phyloP scores from a whole-genome alignment of 2,888 invertebrate species.

The Julus scandinavius region DNA sequence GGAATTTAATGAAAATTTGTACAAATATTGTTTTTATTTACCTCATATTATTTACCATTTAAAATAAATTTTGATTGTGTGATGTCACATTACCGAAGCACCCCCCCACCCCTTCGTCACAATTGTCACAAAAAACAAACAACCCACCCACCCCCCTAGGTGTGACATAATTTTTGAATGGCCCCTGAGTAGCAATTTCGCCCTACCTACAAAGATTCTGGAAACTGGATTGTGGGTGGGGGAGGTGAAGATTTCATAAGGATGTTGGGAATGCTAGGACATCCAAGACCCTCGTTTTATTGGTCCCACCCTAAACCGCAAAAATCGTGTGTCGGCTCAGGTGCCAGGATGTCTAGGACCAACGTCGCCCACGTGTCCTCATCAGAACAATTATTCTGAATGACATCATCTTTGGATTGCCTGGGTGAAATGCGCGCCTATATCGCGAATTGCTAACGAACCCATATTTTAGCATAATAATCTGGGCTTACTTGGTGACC shows the following conservation, averaged over 20 bases:
- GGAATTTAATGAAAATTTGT: no score
- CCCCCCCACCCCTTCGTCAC: no score
- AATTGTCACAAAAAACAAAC: no score
- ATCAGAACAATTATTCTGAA: neutral
- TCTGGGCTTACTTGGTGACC: constrained; percentile 86
- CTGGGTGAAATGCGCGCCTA: neutral
- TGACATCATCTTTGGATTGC: neutral
- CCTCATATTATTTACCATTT: no score
- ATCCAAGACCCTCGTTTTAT: neutral
- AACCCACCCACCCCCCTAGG: no score
- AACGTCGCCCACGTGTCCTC: constrained; percentile 5
- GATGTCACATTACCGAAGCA: no score
- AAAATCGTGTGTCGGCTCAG: neutral
- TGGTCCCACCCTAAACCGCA: neutral
- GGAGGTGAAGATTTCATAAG: neutral
- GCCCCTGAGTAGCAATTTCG: neutral
- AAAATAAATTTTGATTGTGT: no score
- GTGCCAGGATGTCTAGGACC: neutral
- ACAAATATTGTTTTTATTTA: no score
- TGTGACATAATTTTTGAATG: no score
- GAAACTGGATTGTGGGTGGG: neutral
- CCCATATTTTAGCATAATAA: neutral
- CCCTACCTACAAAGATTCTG: neutral
- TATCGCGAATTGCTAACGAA: neutral
- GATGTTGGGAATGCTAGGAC: neutral